A percentile compares a stretch with the other conserved stretches of the same genome.
Conservation (phyloP, 2,113 vertebrate genomes). For the Chloropsis cyanopogon region DNA sequence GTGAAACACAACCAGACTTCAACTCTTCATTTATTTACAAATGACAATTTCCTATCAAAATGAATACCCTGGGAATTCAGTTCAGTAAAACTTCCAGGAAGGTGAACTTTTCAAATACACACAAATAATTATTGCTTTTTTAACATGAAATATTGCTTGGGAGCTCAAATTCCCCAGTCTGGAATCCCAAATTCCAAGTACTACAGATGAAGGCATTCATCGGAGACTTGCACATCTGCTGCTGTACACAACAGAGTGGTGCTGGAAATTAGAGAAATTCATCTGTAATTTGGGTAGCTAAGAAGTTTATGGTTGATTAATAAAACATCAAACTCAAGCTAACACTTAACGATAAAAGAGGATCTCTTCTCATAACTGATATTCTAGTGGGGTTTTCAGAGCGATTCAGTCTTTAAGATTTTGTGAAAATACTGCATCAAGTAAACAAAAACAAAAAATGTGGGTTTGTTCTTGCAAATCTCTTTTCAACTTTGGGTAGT, state of each 20-base stretch:
- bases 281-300: conserved; percentile 21
- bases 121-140: conserved; percentile 24
- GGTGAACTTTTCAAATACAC: conserved; percentile 46
- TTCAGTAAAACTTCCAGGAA: conserved; percentile 27
- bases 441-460: background rate
- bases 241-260: background rate
- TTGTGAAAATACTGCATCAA: background rate
- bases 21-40: conserved; percentile 38
- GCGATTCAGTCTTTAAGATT: background rate
- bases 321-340: conserved; percentile 1
- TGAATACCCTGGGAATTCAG: conserved; percentile 28
- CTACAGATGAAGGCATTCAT: conserved; percentile 29
- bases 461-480: background rate
- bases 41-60: conserved; percentile 35
- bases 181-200: conserved; percentile 27
- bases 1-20: conserved; percentile 6
- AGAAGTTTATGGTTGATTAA: conserved; percentile 29
- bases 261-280: conserved; percentile 28
- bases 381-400: background rate
- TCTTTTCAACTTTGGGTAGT: background rate
- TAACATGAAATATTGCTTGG: conserved; percentile 47
- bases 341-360: background rate
- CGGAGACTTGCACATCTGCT: conserved; percentile 20
- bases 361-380: background rate
- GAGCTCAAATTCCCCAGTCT: conserved; percentile 37